Conservation (phyloP, 2,797 vertebrate species). For the Spinus pinus region DNA sequence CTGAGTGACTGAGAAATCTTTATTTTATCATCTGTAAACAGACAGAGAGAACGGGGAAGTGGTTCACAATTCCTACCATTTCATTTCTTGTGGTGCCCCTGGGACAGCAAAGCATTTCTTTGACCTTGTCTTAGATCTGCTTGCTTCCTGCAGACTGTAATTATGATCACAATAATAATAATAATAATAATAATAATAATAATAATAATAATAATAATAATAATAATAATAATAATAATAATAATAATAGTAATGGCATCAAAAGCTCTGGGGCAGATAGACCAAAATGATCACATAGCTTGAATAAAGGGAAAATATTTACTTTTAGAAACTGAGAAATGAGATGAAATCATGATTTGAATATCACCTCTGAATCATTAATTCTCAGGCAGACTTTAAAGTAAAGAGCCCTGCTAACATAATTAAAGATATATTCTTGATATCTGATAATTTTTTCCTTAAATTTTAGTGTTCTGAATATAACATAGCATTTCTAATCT, state of each 20-base stretch:
- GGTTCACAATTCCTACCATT: not conserved
- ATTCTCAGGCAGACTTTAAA: not conserved
- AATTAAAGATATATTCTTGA: not conserved
- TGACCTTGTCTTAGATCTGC: constrained; percentile 39
- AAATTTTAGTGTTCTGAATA: not conserved
- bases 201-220: not conserved
- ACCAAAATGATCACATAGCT: not conserved
- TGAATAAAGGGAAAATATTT: not conserved
- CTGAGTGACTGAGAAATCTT: not conserved
- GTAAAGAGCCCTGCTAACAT: not conserved
- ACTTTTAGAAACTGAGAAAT: not conserved
- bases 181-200: not conserved
- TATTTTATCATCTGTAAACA: constrained; percentile 11
- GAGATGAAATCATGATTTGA: not conserved
- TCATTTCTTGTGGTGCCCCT: not conserved
- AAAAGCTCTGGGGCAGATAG: not conserved
- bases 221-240: not conserved
- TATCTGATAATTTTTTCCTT: not conserved
- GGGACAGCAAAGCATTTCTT: not conserved
- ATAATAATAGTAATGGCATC: not conserved
- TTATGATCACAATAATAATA: not conserved
- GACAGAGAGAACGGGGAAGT: not conserved
- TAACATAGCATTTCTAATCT: not conserved
- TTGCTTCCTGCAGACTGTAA: not conserved
- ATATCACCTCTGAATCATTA: not conserved